A percentile compares a stretch with the other conserved stretches of the same genome.
phyloP scores from a whole-genome alignment of 2,113 vertebrate genomes.

The Osmerus eperlanus region DNA sequence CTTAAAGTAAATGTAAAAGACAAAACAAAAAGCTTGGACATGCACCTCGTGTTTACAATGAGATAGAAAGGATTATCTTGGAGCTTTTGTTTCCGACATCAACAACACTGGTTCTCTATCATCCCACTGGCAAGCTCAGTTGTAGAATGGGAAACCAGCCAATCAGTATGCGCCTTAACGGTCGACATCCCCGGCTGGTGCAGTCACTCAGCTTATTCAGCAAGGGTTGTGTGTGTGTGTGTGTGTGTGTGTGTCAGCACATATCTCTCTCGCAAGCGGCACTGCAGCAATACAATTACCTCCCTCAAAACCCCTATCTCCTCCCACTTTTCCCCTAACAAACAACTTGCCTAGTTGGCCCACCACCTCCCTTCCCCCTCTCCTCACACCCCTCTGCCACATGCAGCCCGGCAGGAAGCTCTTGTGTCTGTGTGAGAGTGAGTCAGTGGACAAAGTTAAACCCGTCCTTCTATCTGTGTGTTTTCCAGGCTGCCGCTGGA shows the following conservation, averaged over 20 bases:
- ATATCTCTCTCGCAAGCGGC: not conserved
- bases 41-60: conserved; percentile 13
- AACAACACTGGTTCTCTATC: conserved; percentile 17
- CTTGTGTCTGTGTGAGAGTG: conserved; percentile 26
- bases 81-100: conserved; percentile 54
- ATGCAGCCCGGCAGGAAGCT: not conserved
- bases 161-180: conserved; percentile 37
- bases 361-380: conserved; percentile 50
- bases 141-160: conserved; percentile 30
- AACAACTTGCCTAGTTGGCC: conserved; percentile 23
- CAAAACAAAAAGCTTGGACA: too few relatives aligned
- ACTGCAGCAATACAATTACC: not conserved
- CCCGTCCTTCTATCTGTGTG: conserved; percentile 28
- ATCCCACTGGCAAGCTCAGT: conserved; percentile 32
- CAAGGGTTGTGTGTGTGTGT: conserved; percentile 36
- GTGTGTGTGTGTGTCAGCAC: not conserved
- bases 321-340: conserved; percentile 1
- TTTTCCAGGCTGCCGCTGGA: conserved; percentile 30
- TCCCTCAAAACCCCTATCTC: not conserved
- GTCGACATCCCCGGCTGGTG: conserved; percentile 58
- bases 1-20: too few relatives aligned
- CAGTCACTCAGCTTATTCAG: conserved; percentile 67
- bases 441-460: conserved; percentile 69
- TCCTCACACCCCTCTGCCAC: conserved; percentile 22
- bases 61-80: conserved; percentile 23